Evolutionary conservation across 2,113 vertebrate species (phyloP).

Genomic region (Poicephalus meyeri): DNA sequence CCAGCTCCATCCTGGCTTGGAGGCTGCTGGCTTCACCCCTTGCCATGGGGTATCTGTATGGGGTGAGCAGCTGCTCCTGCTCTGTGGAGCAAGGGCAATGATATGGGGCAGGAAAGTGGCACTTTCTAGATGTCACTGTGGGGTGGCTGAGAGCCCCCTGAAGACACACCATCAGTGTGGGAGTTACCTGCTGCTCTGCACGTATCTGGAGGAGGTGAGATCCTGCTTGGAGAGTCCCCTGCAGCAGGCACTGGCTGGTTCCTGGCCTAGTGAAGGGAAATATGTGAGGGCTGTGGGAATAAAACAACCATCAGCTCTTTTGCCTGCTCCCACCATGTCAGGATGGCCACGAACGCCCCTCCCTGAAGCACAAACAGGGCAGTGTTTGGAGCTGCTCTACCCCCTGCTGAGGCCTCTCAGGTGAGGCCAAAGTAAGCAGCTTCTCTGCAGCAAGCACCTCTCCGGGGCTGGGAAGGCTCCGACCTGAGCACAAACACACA

Average conservation of each 20-base stretch:
- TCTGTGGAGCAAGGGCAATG: background rate
- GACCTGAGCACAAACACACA: background rate
- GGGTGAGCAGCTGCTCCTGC: background rate
- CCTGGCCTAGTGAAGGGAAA: background rate
- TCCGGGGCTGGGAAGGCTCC: background rate
- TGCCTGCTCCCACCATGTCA: fast-evolving
- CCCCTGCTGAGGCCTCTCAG: background rate
- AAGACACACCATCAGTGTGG: background rate
- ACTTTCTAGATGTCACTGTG: background rate
- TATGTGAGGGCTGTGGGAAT: background rate
- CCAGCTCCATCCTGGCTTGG: background rate
- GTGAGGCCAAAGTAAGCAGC: slow-evolving; percentile 35
- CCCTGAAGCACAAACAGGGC: slow-evolving; percentile 6
- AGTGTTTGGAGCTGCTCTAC: background rate
- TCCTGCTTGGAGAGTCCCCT: background rate
- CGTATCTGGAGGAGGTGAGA: background rate
- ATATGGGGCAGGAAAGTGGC: background rate
- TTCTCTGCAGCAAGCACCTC: background rate
- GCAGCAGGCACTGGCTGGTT: background rate
- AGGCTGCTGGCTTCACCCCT: background rate
- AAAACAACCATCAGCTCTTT: background rate
- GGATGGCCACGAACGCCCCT: background rate
- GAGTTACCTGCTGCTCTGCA: background rate
- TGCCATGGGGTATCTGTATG: background rate
- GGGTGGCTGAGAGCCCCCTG: fast-evolving